Conservation (phyloP, 2,888 invertebrate genomes). For the Zaprionus obscuricornis region DNA sequence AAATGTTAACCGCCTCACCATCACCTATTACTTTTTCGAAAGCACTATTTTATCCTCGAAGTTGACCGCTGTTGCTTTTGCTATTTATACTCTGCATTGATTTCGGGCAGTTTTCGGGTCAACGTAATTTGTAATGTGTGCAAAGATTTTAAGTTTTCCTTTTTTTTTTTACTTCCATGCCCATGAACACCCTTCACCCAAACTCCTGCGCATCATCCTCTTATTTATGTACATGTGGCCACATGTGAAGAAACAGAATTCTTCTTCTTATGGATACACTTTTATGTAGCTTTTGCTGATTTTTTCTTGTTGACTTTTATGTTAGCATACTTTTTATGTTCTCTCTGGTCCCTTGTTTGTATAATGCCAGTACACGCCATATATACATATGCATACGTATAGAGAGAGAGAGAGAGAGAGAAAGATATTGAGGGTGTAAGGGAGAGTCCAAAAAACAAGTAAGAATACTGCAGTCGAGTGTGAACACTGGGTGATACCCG, state of each 20-base stretch:
- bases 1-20: slow-evolving; percentile 65
- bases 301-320: slow-evolving; percentile 70
- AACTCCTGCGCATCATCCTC: neutral
- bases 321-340: slow-evolving; percentile 33
- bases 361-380: slow-evolving; percentile 1
- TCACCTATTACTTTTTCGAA: neutral
- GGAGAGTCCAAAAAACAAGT: no score
- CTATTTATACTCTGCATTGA: slow-evolving; percentile 46
- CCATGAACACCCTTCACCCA: neutral
- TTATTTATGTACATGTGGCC: slow-evolving; percentile 34
- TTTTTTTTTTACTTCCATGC: slow-evolving; percentile 17
- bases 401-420: slow-evolving; percentile 4
- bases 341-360: neutral
- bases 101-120: slow-evolving; percentile 72
- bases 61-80: slow-evolving; percentile 33
- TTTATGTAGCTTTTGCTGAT: slow-evolving; percentile 49
- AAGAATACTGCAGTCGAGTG: no score
- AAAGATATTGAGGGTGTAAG: no score
- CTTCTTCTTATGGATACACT: slow-evolving; percentile 32
- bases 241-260: slow-evolving; percentile 62
- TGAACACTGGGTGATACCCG: no score
- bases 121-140: slow-evolving; percentile 62
- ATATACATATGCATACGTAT: neutral
- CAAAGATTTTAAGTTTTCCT: slow-evolving; percentile 56
- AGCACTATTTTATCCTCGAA: slow-evolving; percentile 3